phyloP scores from a whole-genome alignment of 2,888 invertebrate genomes.

The Uropetala carovei region DNA sequence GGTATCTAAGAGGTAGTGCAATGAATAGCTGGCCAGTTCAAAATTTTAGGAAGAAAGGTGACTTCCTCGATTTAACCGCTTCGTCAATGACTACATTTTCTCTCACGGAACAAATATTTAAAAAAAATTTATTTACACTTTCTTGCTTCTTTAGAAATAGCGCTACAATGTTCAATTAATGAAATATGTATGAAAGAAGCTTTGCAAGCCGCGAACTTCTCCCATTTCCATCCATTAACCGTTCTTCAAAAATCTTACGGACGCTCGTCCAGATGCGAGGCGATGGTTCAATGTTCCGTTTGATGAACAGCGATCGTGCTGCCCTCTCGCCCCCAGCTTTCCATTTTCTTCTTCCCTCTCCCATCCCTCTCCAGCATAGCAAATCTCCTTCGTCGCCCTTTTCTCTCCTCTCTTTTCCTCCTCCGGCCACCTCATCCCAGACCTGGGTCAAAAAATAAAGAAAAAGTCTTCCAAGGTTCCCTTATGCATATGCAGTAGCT shows the following conservation, averaged over 20 bases:
- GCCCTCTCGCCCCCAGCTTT: background rate
- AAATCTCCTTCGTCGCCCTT: background rate
- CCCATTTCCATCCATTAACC: background rate
- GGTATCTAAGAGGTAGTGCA: too few species aligned
- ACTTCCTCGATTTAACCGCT: too few species aligned
- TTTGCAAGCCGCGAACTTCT: background rate
- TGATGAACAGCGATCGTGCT: constrained; percentile 27
- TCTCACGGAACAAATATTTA: too few species aligned
- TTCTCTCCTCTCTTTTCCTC: constrained; percentile 18
- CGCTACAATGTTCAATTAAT: too few species aligned
- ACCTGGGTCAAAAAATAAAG: background rate
- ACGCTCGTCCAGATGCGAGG: background rate
- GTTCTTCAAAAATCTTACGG: background rate
- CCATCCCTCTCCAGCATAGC: background rate
- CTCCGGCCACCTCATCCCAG: background rate
- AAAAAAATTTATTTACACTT: too few species aligned
- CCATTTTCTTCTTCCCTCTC: background rate
- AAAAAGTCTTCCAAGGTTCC: background rate
- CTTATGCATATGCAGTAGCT: constrained; percentile 59
- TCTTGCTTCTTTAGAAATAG: too few species aligned
- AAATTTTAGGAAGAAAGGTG: too few species aligned
- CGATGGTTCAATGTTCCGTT: background rate
- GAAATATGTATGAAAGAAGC: too few species aligned
- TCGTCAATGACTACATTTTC: too few species aligned
- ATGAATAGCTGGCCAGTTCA: too few species aligned